phyloP scores from a whole-genome alignment of 2,113 vertebrate species.

The Halcyon malimbica region DNA sequence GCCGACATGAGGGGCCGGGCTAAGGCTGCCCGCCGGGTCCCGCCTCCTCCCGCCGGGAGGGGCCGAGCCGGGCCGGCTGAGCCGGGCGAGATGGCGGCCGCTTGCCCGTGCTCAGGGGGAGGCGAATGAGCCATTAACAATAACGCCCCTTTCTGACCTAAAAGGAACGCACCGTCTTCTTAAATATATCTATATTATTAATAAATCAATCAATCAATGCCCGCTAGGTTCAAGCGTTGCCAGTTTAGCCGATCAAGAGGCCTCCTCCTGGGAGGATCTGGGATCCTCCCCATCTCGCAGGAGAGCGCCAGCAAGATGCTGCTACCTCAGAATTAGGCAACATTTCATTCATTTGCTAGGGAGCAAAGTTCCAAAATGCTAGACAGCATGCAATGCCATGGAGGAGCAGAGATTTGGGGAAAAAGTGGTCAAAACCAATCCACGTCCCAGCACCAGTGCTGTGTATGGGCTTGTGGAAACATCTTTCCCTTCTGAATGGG shows the following conservation, averaged over 20 bases:
- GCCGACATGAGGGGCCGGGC: conserved; percentile 35
- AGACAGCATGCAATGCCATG: fast-evolving
- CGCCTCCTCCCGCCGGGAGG: background rate
- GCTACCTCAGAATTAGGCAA: background rate
- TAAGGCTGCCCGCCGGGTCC: background rate
- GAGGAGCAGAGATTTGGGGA: background rate
- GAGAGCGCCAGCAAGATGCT: no score
- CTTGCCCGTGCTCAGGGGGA: fast-evolving
- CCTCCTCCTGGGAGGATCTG: no score
- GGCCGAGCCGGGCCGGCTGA: background rate
- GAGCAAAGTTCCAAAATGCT: fast-evolving
- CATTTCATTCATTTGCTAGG: no score
- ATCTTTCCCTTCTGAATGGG: background rate
- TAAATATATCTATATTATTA: no score
- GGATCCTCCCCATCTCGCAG: fast-evolving
- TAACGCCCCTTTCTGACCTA: fast-evolving
- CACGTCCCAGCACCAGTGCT: fast-evolving
- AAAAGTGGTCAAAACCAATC: background rate
- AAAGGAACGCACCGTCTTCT: no score
- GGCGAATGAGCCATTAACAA: fast-evolving
- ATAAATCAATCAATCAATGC: no score
- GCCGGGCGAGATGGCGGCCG: fast-evolving
- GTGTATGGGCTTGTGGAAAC: background rate
- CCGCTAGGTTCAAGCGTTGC: background rate
- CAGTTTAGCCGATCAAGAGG: fast-evolving